Evolutionary conservation across 2,888 invertebrate genomes (phyloP).

Genomic region (Pachliopta kotzebuea): DNA sequence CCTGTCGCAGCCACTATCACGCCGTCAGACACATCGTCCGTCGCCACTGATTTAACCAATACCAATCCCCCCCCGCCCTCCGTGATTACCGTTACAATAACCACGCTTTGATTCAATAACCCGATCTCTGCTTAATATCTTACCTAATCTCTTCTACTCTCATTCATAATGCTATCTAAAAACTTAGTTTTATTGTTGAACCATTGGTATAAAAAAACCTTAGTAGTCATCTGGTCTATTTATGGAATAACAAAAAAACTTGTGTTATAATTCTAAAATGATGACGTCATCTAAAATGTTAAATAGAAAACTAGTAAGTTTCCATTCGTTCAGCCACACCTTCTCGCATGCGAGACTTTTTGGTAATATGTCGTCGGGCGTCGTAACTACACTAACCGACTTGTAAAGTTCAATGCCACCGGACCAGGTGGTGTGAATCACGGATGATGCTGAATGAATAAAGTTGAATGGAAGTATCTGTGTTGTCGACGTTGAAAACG

Average conservation of each 20-base stretch:
- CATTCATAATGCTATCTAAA: too few relatives aligned
- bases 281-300: slow-evolving; percentile 17
- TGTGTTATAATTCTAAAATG: background rate
- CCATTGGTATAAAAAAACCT: too few relatives aligned
- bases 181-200: too few relatives aligned
- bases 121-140: too few relatives aligned
- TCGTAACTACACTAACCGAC: slow-evolving; percentile 43
- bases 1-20: slow-evolving; percentile 23
- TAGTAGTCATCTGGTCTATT: too few relatives aligned
- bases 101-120: slow-evolving; percentile 1
- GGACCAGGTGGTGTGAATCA: slow-evolving; percentile 56
- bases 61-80: background rate
- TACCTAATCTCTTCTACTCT: too few relatives aligned
- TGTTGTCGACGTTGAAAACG: background rate
- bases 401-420: slow-evolving; percentile 60
- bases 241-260: too few relatives aligned
- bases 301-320: slow-evolving; percentile 27
- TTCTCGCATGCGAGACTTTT: slow-evolving; percentile 48
- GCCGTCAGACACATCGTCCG: slow-evolving; percentile 4
- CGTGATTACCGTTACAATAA: slow-evolving; percentile 20
- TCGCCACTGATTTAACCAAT: slow-evolving; percentile 19
- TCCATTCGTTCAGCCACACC: slow-evolving; percentile 32
- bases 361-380: slow-evolving; percentile 48
- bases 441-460: slow-evolving; percentile 32
- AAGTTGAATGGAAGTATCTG: background rate